Percentiles rank a stretch among this genome's conserved stretches.
These are phyloP conservation scores for Prenolepis imparis DNA, from an alignment of 2,888 invertebrate genomes.

Conservation along the genomic window DNA sequence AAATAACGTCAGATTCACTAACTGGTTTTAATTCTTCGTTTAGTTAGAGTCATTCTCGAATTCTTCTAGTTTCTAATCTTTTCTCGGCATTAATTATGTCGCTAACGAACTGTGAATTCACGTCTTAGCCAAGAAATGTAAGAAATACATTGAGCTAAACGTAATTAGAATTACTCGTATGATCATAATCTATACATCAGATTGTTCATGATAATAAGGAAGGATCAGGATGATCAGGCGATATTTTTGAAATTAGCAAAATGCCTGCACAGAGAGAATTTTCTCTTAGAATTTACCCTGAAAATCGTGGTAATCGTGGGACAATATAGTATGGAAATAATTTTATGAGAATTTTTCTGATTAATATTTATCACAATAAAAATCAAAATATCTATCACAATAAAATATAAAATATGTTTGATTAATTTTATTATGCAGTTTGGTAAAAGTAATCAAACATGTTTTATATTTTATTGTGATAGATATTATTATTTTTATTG, in stretches of 20 bases:
- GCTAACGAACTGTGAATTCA: not conserved
- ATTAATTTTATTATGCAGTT: too few relatives aligned
- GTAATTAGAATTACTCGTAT: not conserved
- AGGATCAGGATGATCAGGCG: not conserved
- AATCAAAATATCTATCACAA: too few relatives aligned
- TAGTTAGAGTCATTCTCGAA: slow-evolving; percentile 4
- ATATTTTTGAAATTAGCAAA: slow-evolving; percentile 33
- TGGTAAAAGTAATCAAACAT: too few relatives aligned
- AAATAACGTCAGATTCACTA: slow-evolving; percentile 21
- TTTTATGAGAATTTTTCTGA: too few relatives aligned
- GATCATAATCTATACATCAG: not conserved
- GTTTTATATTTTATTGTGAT: too few relatives aligned
- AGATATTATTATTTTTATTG: too few relatives aligned
- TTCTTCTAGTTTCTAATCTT: slow-evolving; percentile 5
- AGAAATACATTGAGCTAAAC: slow-evolving; percentile 11
- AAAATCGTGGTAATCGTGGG: too few relatives aligned
- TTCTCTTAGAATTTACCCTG: too few relatives aligned
- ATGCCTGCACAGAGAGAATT: too few relatives aligned
- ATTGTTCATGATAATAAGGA: not conserved
- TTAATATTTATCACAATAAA: too few relatives aligned
- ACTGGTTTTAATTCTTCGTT: slow-evolving; percentile 3
- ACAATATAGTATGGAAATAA: too few relatives aligned
- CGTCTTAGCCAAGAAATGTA: not conserved
- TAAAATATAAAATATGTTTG: too few relatives aligned
- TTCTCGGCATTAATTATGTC: slow-evolving; percentile 13